Conservation (phyloP, 53 echinoderm and acorn worm genomes). For the Mesocentrotus franciscanus region DNA sequence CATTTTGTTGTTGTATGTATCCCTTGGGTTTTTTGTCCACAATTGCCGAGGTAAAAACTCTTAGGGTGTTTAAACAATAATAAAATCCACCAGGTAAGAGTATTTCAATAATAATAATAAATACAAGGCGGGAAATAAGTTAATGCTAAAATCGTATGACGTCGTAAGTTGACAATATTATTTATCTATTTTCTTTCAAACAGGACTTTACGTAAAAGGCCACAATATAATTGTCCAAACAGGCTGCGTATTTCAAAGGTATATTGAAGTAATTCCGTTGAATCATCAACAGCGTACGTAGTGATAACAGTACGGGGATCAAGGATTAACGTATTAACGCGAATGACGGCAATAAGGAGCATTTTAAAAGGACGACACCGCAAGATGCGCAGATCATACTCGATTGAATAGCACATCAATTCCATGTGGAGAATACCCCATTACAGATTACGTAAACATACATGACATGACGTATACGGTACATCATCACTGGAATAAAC, state of each 20-base stretch:
- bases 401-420: neutral
- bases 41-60: too few species aligned
- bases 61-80: too few species aligned
- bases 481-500: neutral
- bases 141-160: neutral
- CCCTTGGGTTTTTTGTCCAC: too few species aligned
- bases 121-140: too few species aligned
- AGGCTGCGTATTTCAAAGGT: neutral
- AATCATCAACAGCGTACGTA: neutral
- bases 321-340: neutral
- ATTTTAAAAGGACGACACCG: neutral
- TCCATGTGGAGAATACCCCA: neutral
- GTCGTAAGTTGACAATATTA: neutral
- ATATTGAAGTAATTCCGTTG: neutral
- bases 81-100: neutral
- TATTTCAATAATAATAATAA: neutral
- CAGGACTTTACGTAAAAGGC: neutral
- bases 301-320: neutral
- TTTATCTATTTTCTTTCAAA: neutral
- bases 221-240: neutral
- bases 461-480: neutral
- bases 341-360: neutral
- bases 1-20: too few species aligned
- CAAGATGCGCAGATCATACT: neutral
- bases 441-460: neutral